Percentiles rank a stretch among this genome's conserved stretches.
phyloP scores from a whole-genome alignment of 2,888 invertebrate species.

The Limenitis arthemis region DNA sequence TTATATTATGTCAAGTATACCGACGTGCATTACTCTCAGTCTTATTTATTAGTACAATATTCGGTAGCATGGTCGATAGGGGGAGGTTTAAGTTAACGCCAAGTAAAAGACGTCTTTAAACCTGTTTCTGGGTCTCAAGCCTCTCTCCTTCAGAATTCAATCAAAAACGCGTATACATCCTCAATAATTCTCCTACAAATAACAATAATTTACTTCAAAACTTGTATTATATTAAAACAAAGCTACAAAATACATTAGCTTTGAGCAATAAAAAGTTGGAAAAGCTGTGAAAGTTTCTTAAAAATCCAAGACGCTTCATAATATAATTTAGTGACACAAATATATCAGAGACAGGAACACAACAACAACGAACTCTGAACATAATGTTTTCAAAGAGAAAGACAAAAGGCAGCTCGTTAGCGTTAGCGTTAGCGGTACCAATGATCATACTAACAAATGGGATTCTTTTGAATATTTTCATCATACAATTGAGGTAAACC shows the following conservation, averaged over 20 bases:
- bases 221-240: too few relatives aligned
- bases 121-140: too few relatives aligned
- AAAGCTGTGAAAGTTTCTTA: neutral
- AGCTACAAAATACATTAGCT: neutral
- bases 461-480: slow-evolving; percentile 15
- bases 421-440: slow-evolving; percentile 7
- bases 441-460: slow-evolving; percentile 19
- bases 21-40: too few relatives aligned
- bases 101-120: too few relatives aligned
- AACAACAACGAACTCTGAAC: slow-evolving; percentile 4
- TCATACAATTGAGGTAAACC: neutral
- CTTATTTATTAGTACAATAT: too few relatives aligned
- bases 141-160: neutral
- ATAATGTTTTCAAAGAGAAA: slow-evolving; percentile 13
- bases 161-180: neutral
- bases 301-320: neutral
- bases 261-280: neutral
- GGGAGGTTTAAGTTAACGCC: too few relatives aligned
- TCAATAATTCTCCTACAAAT: too few relatives aligned
- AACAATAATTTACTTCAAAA: too few relatives aligned
- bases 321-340: slow-evolving; percentile 1
- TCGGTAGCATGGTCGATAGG: too few relatives aligned
- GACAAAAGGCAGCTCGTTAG: slow-evolving; percentile 15
- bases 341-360: slow-evolving; percentile 1
- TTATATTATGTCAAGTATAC: too few relatives aligned